Conservation (phyloP, 2,888 invertebrate species). For the Petrolisthes manimaculis region DNA sequence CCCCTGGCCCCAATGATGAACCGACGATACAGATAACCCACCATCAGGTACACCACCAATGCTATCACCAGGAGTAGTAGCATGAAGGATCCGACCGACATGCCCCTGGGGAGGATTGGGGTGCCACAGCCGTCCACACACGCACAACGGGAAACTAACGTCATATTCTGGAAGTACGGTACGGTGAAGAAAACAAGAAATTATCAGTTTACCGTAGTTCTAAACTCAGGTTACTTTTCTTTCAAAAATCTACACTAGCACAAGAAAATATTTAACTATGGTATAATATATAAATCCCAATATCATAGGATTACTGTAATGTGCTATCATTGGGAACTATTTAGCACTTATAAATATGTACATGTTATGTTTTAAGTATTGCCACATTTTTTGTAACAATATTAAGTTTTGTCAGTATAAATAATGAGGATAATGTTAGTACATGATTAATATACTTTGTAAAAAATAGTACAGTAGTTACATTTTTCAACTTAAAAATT, state of each 20-base stretch:
- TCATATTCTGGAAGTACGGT: constrained; percentile 26
- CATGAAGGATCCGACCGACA: constrained; percentile 38
- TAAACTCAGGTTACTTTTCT: background rate
- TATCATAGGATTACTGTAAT: too few relatives aligned
- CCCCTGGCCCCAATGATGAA: constrained; percentile 36
- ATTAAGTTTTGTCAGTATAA: background rate
- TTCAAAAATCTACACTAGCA: background rate
- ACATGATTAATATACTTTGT: background rate
- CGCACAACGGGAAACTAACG: constrained; percentile 32
- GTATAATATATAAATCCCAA: background rate
- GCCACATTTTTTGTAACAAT: background rate
- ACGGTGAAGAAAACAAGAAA: background rate
- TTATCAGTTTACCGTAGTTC: background rate
- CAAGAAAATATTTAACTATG: background rate
- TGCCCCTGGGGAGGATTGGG: constrained; percentile 38
- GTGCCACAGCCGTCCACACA: constrained; percentile 35
- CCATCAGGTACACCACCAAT: constrained; percentile 10
- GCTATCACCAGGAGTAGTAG: constrained; percentile 33
- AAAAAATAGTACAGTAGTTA: background rate
- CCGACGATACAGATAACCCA: constrained; percentile 36
- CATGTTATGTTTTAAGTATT: too few relatives aligned
- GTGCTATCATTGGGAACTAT: too few relatives aligned
- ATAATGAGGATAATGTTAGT: background rate
- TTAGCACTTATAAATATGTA: too few relatives aligned
- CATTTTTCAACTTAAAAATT: background rate